These are phyloP conservation scores for Orthosia gothica DNA, from an alignment of 2,888 invertebrate genomes.

Conservation along the genomic window DNA sequence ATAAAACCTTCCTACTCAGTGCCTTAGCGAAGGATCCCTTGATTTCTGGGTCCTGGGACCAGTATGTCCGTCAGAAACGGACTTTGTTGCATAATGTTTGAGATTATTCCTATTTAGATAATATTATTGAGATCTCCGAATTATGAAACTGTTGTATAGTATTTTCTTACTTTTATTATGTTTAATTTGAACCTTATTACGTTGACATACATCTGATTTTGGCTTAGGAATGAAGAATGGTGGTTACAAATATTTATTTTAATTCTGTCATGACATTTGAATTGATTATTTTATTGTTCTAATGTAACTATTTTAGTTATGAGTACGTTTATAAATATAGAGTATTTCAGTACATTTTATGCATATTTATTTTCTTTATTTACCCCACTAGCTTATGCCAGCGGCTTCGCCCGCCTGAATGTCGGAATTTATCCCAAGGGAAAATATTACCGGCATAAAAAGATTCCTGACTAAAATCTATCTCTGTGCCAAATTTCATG, in stretches of 20 bases:
- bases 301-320: slow-evolving; percentile 60
- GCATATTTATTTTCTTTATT: slow-evolving; percentile 7
- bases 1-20: slow-evolving; percentile 19
- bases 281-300: slow-evolving; percentile 52
- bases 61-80: slow-evolving; percentile 9
- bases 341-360: slow-evolving; percentile 49
- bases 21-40: slow-evolving; percentile 33
- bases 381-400: too few relatives aligned
- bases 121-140: slow-evolving; percentile 42
- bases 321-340: slow-evolving; percentile 61
- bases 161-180: slow-evolving; percentile 39
- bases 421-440: too few relatives aligned
- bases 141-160: slow-evolving; percentile 55
- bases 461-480: too few relatives aligned
- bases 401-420: too few relatives aligned
- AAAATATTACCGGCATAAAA: too few relatives aligned
- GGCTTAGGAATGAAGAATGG: slow-evolving; percentile 22
- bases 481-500: too few relatives aligned
- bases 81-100: slow-evolving; percentile 57
- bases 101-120: slow-evolving; percentile 61
- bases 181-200: slow-evolving; percentile 26
- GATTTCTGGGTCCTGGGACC: not conserved
- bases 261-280: slow-evolving; percentile 34
- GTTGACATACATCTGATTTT: slow-evolving; percentile 43
- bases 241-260: slow-evolving; percentile 55